Conservation (phyloP, 1,140 invertebrate genomes). For the Lasaia peninsularis region DNA sequence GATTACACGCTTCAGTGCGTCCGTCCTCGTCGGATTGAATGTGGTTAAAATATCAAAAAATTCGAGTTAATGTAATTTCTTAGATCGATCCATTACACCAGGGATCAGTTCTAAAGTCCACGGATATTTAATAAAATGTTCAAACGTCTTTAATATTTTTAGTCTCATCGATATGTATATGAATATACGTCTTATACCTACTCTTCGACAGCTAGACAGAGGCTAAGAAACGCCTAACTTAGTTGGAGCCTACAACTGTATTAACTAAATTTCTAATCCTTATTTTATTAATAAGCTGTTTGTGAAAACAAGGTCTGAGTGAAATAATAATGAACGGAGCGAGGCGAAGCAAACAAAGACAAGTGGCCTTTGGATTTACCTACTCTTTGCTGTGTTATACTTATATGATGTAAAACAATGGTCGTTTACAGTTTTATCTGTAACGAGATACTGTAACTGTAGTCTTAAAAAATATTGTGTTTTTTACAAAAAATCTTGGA, state of each 20-base stretch:
- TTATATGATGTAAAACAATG: not conserved
- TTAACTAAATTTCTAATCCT: not conserved
- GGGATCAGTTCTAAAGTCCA: too few species aligned
- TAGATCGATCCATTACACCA: not conserved
- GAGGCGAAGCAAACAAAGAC: conserved; percentile 4
- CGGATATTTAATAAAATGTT: too few species aligned
- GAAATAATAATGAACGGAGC: conserved; percentile 5
- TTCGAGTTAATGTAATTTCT: not conserved
- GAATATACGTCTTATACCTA: too few species aligned
- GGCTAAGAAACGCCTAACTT: too few species aligned
- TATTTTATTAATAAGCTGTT: conserved; percentile 9
- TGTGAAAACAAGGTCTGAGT: conserved; percentile 9
- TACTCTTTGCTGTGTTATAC: conserved; percentile 3
- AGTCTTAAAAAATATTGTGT: too few species aligned
- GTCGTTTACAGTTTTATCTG: too few species aligned
- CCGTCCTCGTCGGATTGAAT: not conserved
- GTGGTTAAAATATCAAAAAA: conserved; percentile 8
- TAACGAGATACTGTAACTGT: too few species aligned
- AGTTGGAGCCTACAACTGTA: too few species aligned
- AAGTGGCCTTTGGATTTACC: not conserved
- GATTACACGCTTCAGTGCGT: not conserved
- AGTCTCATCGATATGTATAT: too few species aligned
- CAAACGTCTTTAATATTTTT: too few species aligned
- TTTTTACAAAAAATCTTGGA: too few species aligned
- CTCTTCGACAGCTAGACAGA: too few species aligned